A percentile compares a stretch with the other conserved stretches of the same genome.
Evolutionary conservation across 2,797 vertebrate genomes (phyloP).

Genomic region (Tachyglossus aculeatus): DNA sequence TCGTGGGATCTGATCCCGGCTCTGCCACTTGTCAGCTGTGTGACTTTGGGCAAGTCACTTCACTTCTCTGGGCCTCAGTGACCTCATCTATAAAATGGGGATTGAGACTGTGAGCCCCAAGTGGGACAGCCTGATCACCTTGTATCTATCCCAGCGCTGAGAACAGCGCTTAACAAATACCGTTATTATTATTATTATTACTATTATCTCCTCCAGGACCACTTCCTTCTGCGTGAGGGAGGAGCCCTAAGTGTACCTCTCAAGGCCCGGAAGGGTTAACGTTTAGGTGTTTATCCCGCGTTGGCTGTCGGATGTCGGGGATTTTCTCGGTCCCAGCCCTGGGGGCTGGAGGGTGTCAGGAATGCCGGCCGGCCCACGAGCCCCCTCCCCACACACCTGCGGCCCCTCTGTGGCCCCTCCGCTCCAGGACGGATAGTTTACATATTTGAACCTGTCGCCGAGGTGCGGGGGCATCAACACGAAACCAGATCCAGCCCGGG

Average conservation of each 20-base stretch:
- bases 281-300: slow-evolving; percentile 66
- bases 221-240: background rate
- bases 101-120: too few relatives aligned
- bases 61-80: too few relatives aligned
- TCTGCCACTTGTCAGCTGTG: too few relatives aligned
- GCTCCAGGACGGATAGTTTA: slow-evolving; percentile 65
- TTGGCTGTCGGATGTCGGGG: slow-evolving; percentile 68
- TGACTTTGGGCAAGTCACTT: too few relatives aligned
- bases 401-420: too few relatives aligned
- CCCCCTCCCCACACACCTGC: slow-evolving; percentile 76
- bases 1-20: too few relatives aligned
- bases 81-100: too few relatives aligned
- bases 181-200: too few relatives aligned
- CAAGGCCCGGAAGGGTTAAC: slow-evolving; percentile 70
- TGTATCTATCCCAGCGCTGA: too few relatives aligned
- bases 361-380: slow-evolving; percentile 63
- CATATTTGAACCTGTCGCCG: slow-evolving; percentile 77
- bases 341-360: slow-evolving; percentile 69
- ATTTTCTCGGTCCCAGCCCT: slow-evolving; percentile 68
- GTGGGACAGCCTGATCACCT: too few relatives aligned
- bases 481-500: slow-evolving; percentile 71
- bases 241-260: background rate
- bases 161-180: too few relatives aligned
- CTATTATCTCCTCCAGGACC: background rate
- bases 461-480: slow-evolving; percentile 71